Evolutionary conservation across 2,888 invertebrate genomes (phyloP), one percentile per base, ranked within the genome.

Genomic region (Anagyrus pseudococci): DNA sequence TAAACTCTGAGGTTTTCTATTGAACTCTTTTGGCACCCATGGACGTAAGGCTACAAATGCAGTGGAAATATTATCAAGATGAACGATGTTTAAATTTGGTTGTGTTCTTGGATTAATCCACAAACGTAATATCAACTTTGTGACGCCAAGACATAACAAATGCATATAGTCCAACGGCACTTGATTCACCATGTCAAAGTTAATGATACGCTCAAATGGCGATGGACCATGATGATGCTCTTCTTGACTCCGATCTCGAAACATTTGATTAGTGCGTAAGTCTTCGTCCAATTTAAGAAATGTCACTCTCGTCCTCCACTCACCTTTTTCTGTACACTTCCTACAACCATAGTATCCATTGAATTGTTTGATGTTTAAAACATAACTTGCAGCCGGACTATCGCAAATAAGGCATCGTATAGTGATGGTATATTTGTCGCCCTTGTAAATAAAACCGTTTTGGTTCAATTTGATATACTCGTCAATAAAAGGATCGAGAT

Each of bases 161-260:
- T 46, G 46, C 46, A 46, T 46, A 4, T 13, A 46, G 17, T 46
- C 46, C 22, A 46, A 25, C 8, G 13, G 15, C 22, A 47, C 4
- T 25, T 25, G n/a, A n/a, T n/a, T 46, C 7, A 46, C 17, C 46
- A 46, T 46, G 19, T 46, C 23, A 6, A 46, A 19, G 19, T 10
- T 4, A 7, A 17, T 8, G 17, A 10, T 7, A 7, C 10, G 10
- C 6, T 22, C 22, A 7, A 46, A 20, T 19, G 46, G 25, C 10
- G 50, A 50, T 13, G n/a, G 6, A 13, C 33, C 29, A 29, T 19
- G 17, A 15, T 46, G 46, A 15, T 47, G 47, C n/a, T 47, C 47
- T 17, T 2, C 23, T 15, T 47, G 22, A 10, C 4, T 8, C 10
- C 25, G 22, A 20, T 2, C 13, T 2, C 23, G 10, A 15, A 47